Evolutionary conservation across 2,888 invertebrate species (phyloP), one percentile per base, ranked within the genome.

Genomic region (Apodemia hepburni): DNA sequence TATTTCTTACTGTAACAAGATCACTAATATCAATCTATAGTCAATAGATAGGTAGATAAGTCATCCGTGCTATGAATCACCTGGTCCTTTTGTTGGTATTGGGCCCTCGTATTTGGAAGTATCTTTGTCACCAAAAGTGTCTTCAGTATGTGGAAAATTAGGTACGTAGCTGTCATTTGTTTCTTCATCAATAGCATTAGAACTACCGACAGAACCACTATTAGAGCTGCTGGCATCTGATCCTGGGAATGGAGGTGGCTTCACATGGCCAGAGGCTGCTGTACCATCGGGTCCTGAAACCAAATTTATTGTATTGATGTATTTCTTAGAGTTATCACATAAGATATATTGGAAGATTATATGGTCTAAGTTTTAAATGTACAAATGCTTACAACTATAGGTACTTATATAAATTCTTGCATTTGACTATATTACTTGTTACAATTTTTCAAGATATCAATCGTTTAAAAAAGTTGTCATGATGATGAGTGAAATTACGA

Each of bases 201-300:
- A 47, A 22, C 49, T 65, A 15, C 62, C 61, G 8, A 38, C 58
- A 15, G 70, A 64, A 42, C 59, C 60, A 27, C 58, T 61, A 12
- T 61, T 63, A n/a, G 64, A 60, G 6, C 64, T 65, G 18, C 61
- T 64, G 18, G 80, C 78, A 15, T 89, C 87, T 61, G 79, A 74
- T n/a, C 69, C 68, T 45, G 85, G 80, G 72, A 87, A 91, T 3
- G 88, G 89, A 15, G 89, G 86, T 22, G 93, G 93, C 71, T 92
- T 93, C 7, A 92, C 86, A 71, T 92, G 92, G 0, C 93, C 93
- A 69, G 93, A 93, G 35, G 93, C 93, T 45, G 93, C 93, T 6
- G 93, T 92, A 38, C 90, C 92, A 66, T 92, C 92, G 18, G 92
- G 92, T 38, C 87, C 89, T 87, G 73, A 63, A 75, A 81, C 65